phyloP scores from a whole-genome alignment of 2,888 invertebrate species.

The Poecilus cupreus region DNA sequence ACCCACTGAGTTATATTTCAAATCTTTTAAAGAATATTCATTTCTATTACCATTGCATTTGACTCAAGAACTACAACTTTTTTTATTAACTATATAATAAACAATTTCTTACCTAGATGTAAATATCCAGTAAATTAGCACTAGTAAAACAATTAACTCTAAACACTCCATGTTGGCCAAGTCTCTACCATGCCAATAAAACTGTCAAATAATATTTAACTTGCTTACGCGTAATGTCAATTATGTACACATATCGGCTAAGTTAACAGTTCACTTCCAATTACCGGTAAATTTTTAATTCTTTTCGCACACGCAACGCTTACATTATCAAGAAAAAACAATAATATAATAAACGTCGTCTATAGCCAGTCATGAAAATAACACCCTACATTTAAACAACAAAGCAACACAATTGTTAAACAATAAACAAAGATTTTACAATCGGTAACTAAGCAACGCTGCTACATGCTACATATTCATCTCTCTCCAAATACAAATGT shows the following conservation, averaged over 20 bases:
- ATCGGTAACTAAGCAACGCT: constrained; percentile 56
- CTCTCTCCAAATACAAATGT: constrained; percentile 45
- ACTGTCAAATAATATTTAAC: background rate
- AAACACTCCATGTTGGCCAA: constrained; percentile 41
- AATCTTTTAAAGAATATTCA: too few relatives aligned
- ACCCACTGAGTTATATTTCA: too few relatives aligned
- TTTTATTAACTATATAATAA: background rate
- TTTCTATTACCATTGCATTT: too few relatives aligned
- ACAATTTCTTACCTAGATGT: constrained; percentile 47
- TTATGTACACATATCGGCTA: background rate
- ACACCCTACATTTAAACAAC: background rate
- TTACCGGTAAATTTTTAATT: background rate
- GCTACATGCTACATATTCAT: constrained; percentile 41
- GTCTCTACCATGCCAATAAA: background rate
- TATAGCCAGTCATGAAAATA: background rate
- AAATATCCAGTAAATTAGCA: constrained; percentile 53
- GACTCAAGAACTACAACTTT: too few relatives aligned
- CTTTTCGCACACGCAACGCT: background rate
- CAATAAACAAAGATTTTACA: constrained; percentile 29
- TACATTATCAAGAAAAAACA: too few relatives aligned
- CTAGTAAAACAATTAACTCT: constrained; percentile 47
- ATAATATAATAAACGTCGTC: background rate
- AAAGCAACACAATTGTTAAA: background rate
- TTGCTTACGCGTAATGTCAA: background rate
- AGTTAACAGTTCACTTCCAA: constrained; percentile 17